A percentile compares a stretch with the other conserved stretches of the same genome.
phyloP scores from a whole-genome alignment of 2,797 vertebrate species.

The Spatula versicolor region DNA sequence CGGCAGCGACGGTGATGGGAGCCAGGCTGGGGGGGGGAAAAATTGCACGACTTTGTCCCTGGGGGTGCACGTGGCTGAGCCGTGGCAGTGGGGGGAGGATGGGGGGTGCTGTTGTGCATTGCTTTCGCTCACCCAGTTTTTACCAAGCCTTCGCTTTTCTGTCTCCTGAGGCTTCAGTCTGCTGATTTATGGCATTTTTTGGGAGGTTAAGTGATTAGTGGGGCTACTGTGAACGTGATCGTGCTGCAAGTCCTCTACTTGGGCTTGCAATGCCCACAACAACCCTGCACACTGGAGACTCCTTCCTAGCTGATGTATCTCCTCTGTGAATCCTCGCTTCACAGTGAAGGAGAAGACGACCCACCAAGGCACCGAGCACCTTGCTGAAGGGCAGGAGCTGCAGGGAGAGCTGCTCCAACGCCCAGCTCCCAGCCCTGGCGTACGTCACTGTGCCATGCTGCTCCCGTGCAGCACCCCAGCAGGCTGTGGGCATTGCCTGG shows the following conservation, averaged over 20 bases:
- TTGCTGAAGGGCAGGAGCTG: background rate
- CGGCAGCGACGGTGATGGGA: background rate
- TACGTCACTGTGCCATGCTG: fast-evolving
- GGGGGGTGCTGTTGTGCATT: background rate
- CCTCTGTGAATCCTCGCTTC: background rate
- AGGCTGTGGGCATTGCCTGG: background rate
- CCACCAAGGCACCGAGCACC: background rate
- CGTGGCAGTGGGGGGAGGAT: fast-evolving
- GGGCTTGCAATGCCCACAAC: background rate
- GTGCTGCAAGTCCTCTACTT: background rate
- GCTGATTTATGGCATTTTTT: background rate
- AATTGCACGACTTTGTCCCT: background rate
- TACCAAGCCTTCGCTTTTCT: background rate
- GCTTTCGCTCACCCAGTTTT: background rate
- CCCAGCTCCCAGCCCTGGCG: background rate
- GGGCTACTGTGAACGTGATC: slow-evolving; percentile 20
- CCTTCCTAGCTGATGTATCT: background rate
- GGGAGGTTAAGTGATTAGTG: slow-evolving; percentile 8
- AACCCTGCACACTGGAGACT: fast-evolving
- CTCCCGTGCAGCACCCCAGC: background rate
- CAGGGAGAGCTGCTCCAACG: fast-evolving
- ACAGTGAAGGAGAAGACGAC: background rate
- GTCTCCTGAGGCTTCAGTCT: background rate
- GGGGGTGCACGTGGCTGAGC: background rate
- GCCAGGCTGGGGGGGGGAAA: background rate